Evolutionary conservation across 1,140 invertebrate genomes (phyloP).

Genomic region (Episyrphus balteatus): DNA sequence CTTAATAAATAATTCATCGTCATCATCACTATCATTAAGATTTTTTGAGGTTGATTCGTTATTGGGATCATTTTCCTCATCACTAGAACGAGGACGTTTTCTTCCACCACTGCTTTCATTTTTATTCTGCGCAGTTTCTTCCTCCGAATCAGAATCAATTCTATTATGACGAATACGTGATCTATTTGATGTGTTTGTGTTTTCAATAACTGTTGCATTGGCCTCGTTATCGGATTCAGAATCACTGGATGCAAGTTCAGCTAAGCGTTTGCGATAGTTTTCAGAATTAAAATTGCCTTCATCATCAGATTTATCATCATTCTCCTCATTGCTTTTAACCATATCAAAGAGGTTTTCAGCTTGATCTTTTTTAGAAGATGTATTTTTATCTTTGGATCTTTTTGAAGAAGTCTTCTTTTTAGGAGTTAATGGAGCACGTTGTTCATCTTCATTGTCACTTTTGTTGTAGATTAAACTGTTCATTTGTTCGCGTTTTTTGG

Average conservation of each 20-base stretch:
- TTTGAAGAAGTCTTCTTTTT: conserved; percentile 9
- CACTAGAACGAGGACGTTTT: not conserved
- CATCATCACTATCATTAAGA: not conserved
- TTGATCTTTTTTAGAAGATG: conserved; percentile 3
- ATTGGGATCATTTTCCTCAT: conserved; percentile 8
- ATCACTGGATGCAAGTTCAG: conserved; percentile 23
- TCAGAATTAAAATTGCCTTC: conserved; percentile 33
- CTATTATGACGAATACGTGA: conserved; percentile 34
- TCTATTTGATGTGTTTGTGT: conserved; percentile 14
- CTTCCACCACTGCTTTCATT: not conserved
- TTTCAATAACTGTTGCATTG: conserved; percentile 5
- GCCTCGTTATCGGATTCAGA: not conserved
- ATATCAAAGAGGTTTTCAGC: conserved; percentile 8
- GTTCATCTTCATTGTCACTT: conserved; percentile 29
- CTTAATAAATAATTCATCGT: conserved; percentile 20
- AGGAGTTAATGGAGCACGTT: conserved; percentile 10
- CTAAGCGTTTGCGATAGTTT: conserved; percentile 27
- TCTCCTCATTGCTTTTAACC: conserved; percentile 4
- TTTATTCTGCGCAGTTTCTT: conserved; percentile 8
- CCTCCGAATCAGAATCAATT: conserved; percentile 35
- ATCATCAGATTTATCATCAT: conserved; percentile 19
- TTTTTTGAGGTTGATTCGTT: conserved; percentile 10
- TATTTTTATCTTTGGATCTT: conserved; percentile 11
- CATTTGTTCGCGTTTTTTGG: conserved; percentile 20
- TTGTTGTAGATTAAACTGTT: conserved; percentile 30